Evolutionary conservation across 2,888 invertebrate species (phyloP).

Genomic region (Trachelus iudaicus): DNA sequence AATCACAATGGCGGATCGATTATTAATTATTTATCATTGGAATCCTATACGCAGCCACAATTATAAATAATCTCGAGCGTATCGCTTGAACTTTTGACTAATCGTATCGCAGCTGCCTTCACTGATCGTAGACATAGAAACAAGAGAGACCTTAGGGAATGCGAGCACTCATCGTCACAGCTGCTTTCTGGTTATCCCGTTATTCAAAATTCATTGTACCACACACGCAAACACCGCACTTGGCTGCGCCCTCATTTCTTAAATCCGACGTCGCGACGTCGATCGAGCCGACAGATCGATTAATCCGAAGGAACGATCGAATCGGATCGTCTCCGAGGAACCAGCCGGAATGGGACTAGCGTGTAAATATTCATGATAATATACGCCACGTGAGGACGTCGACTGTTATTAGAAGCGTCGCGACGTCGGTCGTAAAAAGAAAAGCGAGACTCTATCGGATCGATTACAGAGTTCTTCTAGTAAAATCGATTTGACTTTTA

Average conservation of each 20-base stretch:
- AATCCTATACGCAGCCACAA: neutral
- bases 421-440: neutral
- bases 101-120: neutral
- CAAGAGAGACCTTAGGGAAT: neutral
- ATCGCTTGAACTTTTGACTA: neutral
- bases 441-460: neutral
- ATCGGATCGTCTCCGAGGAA: slow-evolving; percentile 8
- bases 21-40: neutral
- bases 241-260: neutral
- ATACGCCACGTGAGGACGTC: neutral
- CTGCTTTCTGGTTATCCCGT: neutral
- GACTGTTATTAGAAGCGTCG: neutral
- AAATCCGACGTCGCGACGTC: neutral
- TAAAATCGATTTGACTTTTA: slow-evolving; percentile 17
- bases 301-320: neutral
- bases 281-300: neutral
- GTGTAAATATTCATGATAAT: slow-evolving; percentile 18
- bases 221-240: neutral
- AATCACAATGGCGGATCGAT: neutral
- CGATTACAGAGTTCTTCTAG: slow-evolving; percentile 2
- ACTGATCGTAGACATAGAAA: neutral
- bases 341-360: slow-evolving; percentile 17
- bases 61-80: neutral
- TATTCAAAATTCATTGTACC: neutral
- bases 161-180: neutral